These are phyloP conservation scores for Muscicapa comitata DNA, from an alignment of 2,797 vertebrate species.

Conservation along the genomic window DNA sequence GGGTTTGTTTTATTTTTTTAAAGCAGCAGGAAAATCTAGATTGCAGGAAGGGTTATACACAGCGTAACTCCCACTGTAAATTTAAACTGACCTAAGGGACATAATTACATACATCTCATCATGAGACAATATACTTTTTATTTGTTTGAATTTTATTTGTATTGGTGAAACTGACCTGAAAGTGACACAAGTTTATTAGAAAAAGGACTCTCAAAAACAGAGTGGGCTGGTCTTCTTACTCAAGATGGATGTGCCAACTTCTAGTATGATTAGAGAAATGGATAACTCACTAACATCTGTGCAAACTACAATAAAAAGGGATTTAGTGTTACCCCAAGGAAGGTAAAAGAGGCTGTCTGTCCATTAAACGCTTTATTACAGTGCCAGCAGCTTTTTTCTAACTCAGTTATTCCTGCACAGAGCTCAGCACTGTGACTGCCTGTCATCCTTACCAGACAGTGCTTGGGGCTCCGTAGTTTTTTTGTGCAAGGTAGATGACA, in stretches of 20 bases:
- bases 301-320: constrained; percentile 97
- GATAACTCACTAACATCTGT: constrained; percentile 99
- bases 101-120: constrained; percentile 89
- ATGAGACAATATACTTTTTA: constrained; percentile 88
- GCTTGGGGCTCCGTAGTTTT: constrained; percentile 79
- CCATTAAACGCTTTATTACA: constrained; percentile 99
- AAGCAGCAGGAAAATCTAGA: constrained; percentile 54
- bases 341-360: constrained; percentile 95
- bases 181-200: constrained; percentile 87
- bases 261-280: constrained; percentile 93
- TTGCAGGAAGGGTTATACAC: constrained; percentile 66
- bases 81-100: constrained; percentile 85
- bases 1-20: constrained; percentile 24
- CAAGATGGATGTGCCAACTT: constrained; percentile 92
- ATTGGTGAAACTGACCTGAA: constrained; percentile 91
- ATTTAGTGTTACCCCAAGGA: constrained; percentile 97
- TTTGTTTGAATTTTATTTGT: constrained; percentile 95
- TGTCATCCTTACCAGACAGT: constrained; percentile 88
- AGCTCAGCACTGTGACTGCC: constrained; percentile 86
- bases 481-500: constrained; percentile 84
- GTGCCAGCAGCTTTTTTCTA: constrained; percentile 95
- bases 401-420: constrained; percentile 93
- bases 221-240: constrained; percentile 80
- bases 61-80: constrained; percentile 77
- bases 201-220: constrained; percentile 80